Conservation (phyloP, 1,140 invertebrate genomes). For the Sycophaga agraensis region DNA sequence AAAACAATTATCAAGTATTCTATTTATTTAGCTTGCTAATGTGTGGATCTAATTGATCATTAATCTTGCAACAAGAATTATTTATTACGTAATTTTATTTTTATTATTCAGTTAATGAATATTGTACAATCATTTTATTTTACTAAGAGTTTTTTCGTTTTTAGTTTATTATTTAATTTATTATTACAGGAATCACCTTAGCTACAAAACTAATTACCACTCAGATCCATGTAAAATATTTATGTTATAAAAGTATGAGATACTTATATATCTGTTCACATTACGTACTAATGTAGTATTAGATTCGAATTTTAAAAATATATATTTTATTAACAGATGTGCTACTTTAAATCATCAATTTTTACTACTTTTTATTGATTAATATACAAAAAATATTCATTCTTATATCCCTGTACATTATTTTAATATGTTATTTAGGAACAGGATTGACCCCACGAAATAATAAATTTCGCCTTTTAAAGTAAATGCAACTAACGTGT, state of each 20-base stretch:
- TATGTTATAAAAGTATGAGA: not conserved
- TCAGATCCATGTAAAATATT: not conserved
- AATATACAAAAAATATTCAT: constrained; percentile 23
- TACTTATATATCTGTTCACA: not conserved
- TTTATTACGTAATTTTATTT: constrained; percentile 11
- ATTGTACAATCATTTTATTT: constrained; percentile 10
- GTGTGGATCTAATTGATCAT: not conserved
- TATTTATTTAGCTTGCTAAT: not conserved
- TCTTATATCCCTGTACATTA: constrained; percentile 13
- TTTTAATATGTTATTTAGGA: constrained; percentile 20
- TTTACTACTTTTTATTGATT: constrained; percentile 6
- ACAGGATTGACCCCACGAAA: constrained; percentile 12
- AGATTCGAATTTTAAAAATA: constrained; percentile 26
- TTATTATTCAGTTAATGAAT: not conserved
- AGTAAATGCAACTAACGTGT: too few species aligned
- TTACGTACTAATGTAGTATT: constrained; percentile 1
- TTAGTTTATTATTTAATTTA: not conserved
- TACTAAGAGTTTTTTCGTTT: not conserved
- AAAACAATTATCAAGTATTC: not conserved
- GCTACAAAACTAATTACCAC: not conserved
- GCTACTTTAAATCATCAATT: constrained; percentile 1
- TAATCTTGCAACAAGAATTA: not conserved
- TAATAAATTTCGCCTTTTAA: too few species aligned
- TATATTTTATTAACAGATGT: constrained; percentile 10
- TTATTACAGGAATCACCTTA: constrained; percentile 2